Conservation (phyloP, 2,888 invertebrate genomes). For the Dione vanillae region DNA sequence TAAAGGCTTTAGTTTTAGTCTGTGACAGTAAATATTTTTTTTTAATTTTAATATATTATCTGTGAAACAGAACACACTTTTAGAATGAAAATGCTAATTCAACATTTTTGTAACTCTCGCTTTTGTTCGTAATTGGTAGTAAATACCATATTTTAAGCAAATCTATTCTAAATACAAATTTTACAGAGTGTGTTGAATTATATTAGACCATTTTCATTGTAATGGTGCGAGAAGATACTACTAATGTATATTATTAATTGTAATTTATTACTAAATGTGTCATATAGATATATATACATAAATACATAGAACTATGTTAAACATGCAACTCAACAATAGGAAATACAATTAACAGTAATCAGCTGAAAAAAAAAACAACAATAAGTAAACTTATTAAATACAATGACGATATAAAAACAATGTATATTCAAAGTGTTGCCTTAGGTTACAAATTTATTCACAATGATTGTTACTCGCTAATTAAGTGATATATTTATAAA, state of each 20-base stretch:
- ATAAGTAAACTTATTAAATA: constrained; percentile 13
- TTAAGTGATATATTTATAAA: not conserved
- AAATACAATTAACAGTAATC: not conserved
- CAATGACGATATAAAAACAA: constrained; percentile 29
- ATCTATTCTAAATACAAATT: not conserved
- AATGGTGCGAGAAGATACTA: not conserved
- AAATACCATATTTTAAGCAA: not conserved
- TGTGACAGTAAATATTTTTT: not conserved
- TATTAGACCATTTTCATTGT: not conserved
- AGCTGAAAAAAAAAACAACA: not conserved
- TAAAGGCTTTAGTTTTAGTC: no score
- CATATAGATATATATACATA: not conserved
- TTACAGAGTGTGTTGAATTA: not conserved
- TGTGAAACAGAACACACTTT: not conserved
- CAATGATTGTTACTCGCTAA: not conserved
- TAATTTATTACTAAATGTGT: not conserved
- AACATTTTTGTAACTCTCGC: not conserved
- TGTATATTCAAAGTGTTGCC: not conserved
- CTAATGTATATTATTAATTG: not conserved
- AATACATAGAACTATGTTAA: not conserved
- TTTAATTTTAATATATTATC: not conserved
- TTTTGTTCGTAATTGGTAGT: not conserved
- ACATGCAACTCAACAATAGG: constrained; percentile 2
- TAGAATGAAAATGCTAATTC: not conserved
- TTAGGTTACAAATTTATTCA: constrained; percentile 19